Evolutionary conservation across 2,888 invertebrate species (phyloP).

Genomic region (Falcaria lacertinaria): DNA sequence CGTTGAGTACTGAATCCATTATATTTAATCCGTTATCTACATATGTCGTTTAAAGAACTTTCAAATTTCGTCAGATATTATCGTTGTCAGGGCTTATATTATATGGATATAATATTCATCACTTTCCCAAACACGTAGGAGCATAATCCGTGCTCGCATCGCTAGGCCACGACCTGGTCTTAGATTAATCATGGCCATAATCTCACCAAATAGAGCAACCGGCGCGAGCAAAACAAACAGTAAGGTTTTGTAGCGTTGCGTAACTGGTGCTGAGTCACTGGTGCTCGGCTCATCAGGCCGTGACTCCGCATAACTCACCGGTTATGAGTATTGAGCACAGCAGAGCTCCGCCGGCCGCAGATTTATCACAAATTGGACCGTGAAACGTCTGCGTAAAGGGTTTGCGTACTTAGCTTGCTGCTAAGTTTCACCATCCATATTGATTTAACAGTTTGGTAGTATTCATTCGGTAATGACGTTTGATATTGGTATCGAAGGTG

Average conservation of each 20-base stretch:
- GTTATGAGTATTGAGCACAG: constrained; percentile 38
- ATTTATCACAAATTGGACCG: constrained; percentile 49
- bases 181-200: constrained; percentile 58
- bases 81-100: constrained; percentile 21
- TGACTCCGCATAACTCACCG: constrained; percentile 50
- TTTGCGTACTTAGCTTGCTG: constrained; percentile 12
- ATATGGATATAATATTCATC: constrained; percentile 35
- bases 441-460: background rate
- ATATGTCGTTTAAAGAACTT: constrained; percentile 15
- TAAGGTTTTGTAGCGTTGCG: constrained; percentile 44
- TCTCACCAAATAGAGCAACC: constrained; percentile 49
- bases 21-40: constrained; percentile 10
- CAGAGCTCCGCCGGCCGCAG: constrained; percentile 20
- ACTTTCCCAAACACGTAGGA: constrained; percentile 38
- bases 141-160: constrained; percentile 36
- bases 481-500: no score
- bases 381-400: constrained; percentile 43
- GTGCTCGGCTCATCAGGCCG: constrained; percentile 51
- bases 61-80: constrained; percentile 19
- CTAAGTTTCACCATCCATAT: background rate
- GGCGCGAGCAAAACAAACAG: constrained; percentile 44
- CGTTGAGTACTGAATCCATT: constrained; percentile 20
- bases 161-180: constrained; percentile 38
- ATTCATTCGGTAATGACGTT: background rate
- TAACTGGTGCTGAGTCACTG: constrained; percentile 50